Base-by-base conservation (phyloP, 1,140 invertebrate genomes). In the Prorops nasuta region DNA sequence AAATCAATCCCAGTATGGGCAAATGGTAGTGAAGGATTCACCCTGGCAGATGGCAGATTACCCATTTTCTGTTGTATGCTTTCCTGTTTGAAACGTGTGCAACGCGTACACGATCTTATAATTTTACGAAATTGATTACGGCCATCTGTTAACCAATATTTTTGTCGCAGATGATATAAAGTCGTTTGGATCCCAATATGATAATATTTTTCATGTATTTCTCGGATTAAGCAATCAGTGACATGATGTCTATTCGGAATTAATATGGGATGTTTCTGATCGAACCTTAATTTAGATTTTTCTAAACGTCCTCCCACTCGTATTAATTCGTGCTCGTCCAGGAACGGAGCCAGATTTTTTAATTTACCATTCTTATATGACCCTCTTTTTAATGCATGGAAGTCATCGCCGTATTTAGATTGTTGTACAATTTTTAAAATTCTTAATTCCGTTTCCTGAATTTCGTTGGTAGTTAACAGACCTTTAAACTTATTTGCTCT, bases 1-100 rank as follows among this genome's bases (percentile, higher is more conserved):
- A 60, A 77, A 57, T 79, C 74, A 0, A 75, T 63, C 0, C 69
- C 76, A 2, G 51, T 53, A n/a, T 67, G 44, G 35, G 49, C 54
- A 54, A 79, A 79, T 7, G 69, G 67, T 16, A 54, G 40, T 1
- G 51, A 21, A 4, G 55, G 51, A 1, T 41, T 64, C 1, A 66
- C 43, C 19, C 74, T 35, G 18, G 42, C 10, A 4, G 21, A 6
- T 2, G 72, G 76, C 39, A 77, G 44, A 39, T 72, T 49, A 3
- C 59, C 68, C 72, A 75, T 73, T 3, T 66, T 32, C 35, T 59
- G 55, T 10, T 48, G 35, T 10, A 49, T 44, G 17, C 42, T 21
- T 31, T 39, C 18, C 14, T 50, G 49, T 16, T 50, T 47, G 10
- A 44, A 8, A 18, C 49, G 31, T 36, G 49, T 34, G 31, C 56